These are phyloP conservation scores for Lemur catta DNA, from an alignment of 2,797 vertebrate species.

Conservation along the genomic window DNA sequence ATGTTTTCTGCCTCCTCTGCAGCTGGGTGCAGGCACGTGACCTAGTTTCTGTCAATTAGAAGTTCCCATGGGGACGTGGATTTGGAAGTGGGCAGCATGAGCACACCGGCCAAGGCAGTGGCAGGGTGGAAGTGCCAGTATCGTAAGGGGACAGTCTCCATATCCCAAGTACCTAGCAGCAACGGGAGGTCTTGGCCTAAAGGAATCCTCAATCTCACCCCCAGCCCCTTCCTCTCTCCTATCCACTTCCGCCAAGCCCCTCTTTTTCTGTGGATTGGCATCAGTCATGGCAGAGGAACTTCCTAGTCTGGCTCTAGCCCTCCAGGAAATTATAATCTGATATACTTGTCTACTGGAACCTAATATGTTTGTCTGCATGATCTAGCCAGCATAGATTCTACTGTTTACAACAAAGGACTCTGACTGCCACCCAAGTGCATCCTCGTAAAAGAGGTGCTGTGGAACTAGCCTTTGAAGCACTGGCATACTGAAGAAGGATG, in stretches of 20 bases:
- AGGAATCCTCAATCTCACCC: no score
- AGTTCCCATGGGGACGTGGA: neutral
- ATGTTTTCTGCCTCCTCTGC: neutral
- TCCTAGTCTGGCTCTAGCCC: neutral
- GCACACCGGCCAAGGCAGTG: neutral
- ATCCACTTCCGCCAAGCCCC: accelerated
- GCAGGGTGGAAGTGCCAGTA: neutral
- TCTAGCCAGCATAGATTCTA: neutral
- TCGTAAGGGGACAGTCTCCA: no score
- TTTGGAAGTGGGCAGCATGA: neutral
- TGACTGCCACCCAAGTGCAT: neutral
- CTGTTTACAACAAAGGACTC: neutral
- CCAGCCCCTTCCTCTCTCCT: no score
- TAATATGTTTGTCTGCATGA: neutral
- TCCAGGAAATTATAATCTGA: neutral
- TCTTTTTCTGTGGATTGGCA: neutral
- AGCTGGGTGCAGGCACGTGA: neutral
- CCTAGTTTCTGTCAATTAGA: neutral
- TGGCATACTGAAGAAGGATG: neutral
- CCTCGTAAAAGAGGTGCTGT: neutral
- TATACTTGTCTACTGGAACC: neutral
- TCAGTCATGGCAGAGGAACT: neutral
- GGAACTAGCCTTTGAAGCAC: neutral
- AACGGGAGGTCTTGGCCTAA: neutral
- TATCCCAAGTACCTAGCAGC: neutral